These are phyloP conservation scores for Suricata suricatta DNA, from an alignment of 2,113 vertebrate species.

Conservation along the genomic window DNA sequence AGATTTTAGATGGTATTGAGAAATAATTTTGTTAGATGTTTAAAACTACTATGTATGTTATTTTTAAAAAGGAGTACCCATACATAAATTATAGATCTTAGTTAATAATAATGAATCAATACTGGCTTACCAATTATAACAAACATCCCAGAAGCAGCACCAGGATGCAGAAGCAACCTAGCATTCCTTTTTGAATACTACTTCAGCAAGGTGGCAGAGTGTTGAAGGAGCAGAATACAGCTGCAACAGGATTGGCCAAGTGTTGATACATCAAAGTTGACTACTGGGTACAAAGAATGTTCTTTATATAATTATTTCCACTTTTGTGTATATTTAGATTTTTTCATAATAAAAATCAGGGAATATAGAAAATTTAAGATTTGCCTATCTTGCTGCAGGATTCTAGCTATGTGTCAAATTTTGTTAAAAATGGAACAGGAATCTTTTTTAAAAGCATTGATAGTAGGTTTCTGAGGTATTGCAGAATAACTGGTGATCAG, in stretches of 20 bases:
- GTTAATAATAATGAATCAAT: conserved; percentile 3
- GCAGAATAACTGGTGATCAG: neutral
- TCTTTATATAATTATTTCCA: neutral
- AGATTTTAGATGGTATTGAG: neutral
- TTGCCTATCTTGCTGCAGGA: neutral
- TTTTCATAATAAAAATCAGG: conserved; percentile 19
- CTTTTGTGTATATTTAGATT: neutral
- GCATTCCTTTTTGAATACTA: conserved; percentile 6
- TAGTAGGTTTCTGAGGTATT: neutral
- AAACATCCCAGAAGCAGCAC: neutral
- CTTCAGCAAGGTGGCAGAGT: neutral
- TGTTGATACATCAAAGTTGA: neutral
- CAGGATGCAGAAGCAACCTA: neutral
- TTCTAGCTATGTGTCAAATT: neutral
- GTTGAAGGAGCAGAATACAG: neutral
- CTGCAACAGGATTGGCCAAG: neutral
- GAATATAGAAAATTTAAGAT: neutral
- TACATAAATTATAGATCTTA: neutral
- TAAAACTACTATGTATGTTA: neutral
- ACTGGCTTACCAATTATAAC: neutral
- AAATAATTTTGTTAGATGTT: conserved; percentile 14
- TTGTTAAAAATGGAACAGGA: neutral
- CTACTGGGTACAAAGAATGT: neutral
- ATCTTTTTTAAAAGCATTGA: neutral
- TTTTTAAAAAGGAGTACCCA: neutral